Evolutionary conservation across 1,140 invertebrate species (phyloP), one percentile per base, ranked within the genome.

Genomic region (Tetragnatha versicolor): DNA sequence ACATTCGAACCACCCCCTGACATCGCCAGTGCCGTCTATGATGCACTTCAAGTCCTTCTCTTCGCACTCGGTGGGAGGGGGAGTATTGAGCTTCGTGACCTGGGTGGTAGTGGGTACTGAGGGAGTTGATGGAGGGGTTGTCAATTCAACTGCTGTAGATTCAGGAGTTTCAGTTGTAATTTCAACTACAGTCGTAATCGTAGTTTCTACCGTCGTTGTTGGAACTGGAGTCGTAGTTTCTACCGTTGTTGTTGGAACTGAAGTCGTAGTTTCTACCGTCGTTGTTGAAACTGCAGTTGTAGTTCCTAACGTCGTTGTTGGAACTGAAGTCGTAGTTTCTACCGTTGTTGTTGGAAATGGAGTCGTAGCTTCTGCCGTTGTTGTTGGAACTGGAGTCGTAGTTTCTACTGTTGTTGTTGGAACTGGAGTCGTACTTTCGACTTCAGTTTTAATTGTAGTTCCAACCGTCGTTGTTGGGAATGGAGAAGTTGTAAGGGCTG

Each of bases 21-120:
- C 25, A 31, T 77, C 73, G 7, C 58, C 58, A n/a, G 73, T 77
- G n/a, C 55, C 35, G 10, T 77, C 73, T 9, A 39, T 22, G 12
- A 77, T 77, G 22, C 73, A 77, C 20, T 77, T 61, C 39, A 77
- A 7, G 27, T 77, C 73, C n/a, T 77, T 33, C 55, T 77, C 73
- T 39, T 77, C 73, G 14, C 73, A 77, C 14, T 77, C 73, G 7
- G 60, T 76, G 17, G 42, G 42, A n/a, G 73, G 73, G 0, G 60
- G 73, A n/a, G 60, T 76, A 17, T 63, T 76, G 0, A 35, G 58
- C 22, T 76, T 76, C 0, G 70, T 58, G 7, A 61, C 51, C 49
- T 35, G 58, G 7, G 51, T 58, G n/a, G n/a, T n/a, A n/a, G n/a
- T n/a, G n/a, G n/a, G n/a, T n/a, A 37, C 17, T 9, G 3, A 25